A percentile compares a stretch with the other conserved stretches of the same genome.
Evolutionary conservation across 1,140 invertebrate species (phyloP).

Genomic region (Drosophila willistoni): DNA sequence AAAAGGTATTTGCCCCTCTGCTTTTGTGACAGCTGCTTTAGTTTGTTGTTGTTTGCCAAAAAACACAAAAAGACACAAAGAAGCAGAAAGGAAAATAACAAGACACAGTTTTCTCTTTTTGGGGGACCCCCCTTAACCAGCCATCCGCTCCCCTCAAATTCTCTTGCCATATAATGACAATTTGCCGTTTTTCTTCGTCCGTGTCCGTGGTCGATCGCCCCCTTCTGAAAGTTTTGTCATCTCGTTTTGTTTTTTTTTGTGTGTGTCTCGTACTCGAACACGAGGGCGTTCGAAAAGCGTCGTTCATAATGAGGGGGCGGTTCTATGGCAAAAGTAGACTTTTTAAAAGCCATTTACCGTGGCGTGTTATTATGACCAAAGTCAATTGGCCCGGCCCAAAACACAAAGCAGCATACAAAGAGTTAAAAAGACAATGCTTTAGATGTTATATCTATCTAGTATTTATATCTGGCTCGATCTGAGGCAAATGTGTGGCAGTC

Average conservation of each 20-base stretch:
- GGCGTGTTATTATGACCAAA: slow-evolving; percentile 78
- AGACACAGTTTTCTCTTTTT: slow-evolving; percentile 18
- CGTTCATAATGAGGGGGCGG: slow-evolving; percentile 76
- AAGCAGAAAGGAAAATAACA: slow-evolving; percentile 28
- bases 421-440: slow-evolving; percentile 43
- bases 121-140: slow-evolving; percentile 20
- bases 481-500: slow-evolving; percentile 72
- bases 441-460: slow-evolving; percentile 49
- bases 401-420: slow-evolving; percentile 26
- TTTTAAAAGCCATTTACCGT: slow-evolving; percentile 80
- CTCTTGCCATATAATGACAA: slow-evolving; percentile 70
- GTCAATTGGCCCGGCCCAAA: slow-evolving; percentile 68
- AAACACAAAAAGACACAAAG: slow-evolving; percentile 12
- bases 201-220: slow-evolving; percentile 1
- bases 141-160: slow-evolving; percentile 7
- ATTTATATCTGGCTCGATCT: slow-evolving; percentile 41
- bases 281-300: slow-evolving; percentile 73
- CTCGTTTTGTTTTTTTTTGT: slow-evolving; percentile 18
- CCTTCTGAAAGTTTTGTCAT: slow-evolving; percentile 58
- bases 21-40: slow-evolving; percentile 12
- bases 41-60: slow-evolving; percentile 36
- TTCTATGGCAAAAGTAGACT: slow-evolving; percentile 72
- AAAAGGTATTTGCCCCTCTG: slow-evolving; percentile 4
- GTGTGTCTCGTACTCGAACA: slow-evolving; percentile 1
- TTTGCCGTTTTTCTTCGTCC: slow-evolving; percentile 51